Percentiles rank a stretch among this genome's conserved stretches.
phyloP scores from a whole-genome alignment of 2,888 invertebrate species.

The Caenorhabditis wallacei region DNA sequence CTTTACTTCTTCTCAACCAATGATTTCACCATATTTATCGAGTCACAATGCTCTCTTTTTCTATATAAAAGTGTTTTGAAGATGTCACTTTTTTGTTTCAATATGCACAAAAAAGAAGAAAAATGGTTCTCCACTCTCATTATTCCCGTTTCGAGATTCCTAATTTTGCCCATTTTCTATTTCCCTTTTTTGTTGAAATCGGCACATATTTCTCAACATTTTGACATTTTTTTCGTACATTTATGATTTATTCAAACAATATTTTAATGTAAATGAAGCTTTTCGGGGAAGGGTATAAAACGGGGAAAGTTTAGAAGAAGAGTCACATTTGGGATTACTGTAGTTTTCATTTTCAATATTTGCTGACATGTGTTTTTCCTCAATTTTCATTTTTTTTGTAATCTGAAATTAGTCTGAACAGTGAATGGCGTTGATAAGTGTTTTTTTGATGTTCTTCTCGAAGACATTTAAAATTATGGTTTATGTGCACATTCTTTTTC shows the following conservation, averaged over 20 bases:
- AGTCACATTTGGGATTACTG: neutral
- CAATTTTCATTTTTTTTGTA: neutral
- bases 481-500: neutral
- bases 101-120: neutral
- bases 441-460: constrained; percentile 13
- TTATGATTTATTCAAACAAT: constrained; percentile 23
- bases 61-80: constrained; percentile 13
- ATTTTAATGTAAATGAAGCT: constrained; percentile 10
- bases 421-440: neutral
- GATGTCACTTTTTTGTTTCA: neutral
- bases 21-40: constrained; percentile 48
- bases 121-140: constrained; percentile 1
- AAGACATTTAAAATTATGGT: constrained; percentile 6
- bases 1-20: constrained; percentile 5
- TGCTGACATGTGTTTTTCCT: too few species aligned
- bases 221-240: constrained; percentile 12
- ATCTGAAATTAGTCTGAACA: neutral
- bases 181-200: constrained; percentile 1
- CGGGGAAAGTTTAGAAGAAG: neutral
- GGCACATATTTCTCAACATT: constrained; percentile 1
- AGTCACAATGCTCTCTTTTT: constrained; percentile 2
- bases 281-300: constrained; percentile 5
- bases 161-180: neutral
- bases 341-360: neutral
- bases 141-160: constrained; percentile 17